Base-by-base conservation (phyloP, 2,113 vertebrate genomes). In the Chaetodon auriga region DNA sequence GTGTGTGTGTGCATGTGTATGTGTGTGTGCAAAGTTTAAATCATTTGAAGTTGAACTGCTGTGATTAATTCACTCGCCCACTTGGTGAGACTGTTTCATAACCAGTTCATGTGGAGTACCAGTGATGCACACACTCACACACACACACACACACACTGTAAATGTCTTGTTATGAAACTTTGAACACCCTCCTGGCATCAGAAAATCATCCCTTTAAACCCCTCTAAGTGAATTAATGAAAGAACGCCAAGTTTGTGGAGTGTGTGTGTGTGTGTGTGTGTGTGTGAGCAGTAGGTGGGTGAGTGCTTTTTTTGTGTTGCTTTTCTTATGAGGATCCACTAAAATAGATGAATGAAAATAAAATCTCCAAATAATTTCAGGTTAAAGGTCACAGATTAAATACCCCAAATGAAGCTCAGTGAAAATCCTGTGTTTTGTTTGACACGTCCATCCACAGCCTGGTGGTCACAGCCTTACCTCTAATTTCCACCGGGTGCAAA, bases 61-160 rank as follows among this genome's bases (percentile, higher is more conserved):
- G 63, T 84, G 64, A 87, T 87, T 86, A 86, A 92, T 89, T 90
- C 85, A 77, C 80, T 46, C 87, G n/a, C 73, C 76, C 81, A 73
- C 51, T 73, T n/a, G 5, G 63, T 76, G 23, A 85, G 54, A 77
- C 55, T 38, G 80, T 87, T 91, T 87, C 60, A 75, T 85, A 87
- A 91, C 46, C 63, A 72, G 82, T 85, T 90, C 80, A 80, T 71
- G 57, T 23, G 3, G 76, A 86, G 78, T 78, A 46, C 25, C 51
- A 54, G 25, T 82, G 75, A 10, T 43, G 49, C 49, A 13, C 5
- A 11, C 9, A 55, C 60, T 68, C 54, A 75, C 43, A 38, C 61
- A 54, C 73, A 55, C 57, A 43, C 30, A 75, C 76, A 74, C 68
- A 66, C 68, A 77, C 21, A 61, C 45, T 5, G 38, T 18, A 23